Evolutionary conservation across 2,797 vertebrate species (phyloP).

Genomic region (Myotis myotis): DNA sequence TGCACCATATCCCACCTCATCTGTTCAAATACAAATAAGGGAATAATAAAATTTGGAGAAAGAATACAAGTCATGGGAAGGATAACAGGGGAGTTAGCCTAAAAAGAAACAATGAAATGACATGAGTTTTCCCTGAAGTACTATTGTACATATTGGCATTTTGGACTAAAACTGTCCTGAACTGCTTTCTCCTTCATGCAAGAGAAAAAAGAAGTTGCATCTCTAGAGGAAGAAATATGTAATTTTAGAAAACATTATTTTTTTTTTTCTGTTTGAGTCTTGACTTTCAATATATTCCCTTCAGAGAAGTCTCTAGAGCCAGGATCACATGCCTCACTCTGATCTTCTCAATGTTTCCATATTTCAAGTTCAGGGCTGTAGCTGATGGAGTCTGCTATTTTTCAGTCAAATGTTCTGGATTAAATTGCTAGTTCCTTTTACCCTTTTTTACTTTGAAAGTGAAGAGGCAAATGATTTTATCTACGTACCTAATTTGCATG

Average conservation of each 20-base stretch:
- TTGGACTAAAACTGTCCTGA: not conserved
- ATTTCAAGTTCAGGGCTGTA: not conserved
- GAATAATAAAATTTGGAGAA: not conserved
- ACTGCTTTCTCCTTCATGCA: not conserved
- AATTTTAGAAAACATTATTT: conserved; percentile 10
- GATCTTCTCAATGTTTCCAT: not conserved
- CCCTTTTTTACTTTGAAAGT: conserved; percentile 39
- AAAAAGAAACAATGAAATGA: not conserved
- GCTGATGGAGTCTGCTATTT: not conserved
- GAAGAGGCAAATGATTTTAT: not conserved
- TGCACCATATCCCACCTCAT: not conserved
- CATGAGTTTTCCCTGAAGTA: not conserved
- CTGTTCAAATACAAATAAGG: not conserved
- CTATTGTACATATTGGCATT: not conserved
- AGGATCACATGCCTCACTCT: not conserved
- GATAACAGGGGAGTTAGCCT: not conserved
- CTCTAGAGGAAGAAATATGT: not conserved
- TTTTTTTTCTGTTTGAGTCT: conserved; percentile 1
- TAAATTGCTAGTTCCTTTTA: not conserved
- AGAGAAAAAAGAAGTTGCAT: conserved; percentile 6
- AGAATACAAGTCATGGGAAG: not conserved
- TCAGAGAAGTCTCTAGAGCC: not conserved
- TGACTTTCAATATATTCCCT: not conserved
- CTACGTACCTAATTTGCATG: not conserved
- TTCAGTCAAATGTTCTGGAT: not conserved